Conservation (phyloP, 1,140 invertebrate species). For the Heliothis subflexa region DNA sequence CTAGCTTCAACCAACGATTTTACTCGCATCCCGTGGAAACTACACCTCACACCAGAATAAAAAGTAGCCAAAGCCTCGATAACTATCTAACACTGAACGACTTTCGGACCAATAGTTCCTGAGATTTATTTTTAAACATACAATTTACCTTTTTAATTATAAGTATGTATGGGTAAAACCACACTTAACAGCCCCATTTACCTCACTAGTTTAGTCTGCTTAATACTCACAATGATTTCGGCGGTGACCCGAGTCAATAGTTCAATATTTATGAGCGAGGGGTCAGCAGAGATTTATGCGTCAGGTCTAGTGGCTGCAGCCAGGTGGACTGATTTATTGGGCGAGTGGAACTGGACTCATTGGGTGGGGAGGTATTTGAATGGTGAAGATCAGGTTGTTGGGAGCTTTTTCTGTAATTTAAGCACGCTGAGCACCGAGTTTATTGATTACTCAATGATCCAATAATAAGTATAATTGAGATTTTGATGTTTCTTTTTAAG, state of each 20-base stretch:
- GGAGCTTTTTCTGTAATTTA: neutral
- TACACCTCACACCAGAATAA: too few species aligned
- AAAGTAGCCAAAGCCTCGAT: too few species aligned
- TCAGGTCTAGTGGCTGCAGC: constrained; percentile 73
- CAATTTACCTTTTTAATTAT: too few species aligned
- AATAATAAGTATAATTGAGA: too few species aligned
- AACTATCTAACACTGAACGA: too few species aligned
- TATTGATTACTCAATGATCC: too few species aligned
- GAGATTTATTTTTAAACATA: too few species aligned
- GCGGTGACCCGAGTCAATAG: constrained; percentile 69
- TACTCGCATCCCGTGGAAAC: too few species aligned
- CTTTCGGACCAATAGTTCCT: too few species aligned
- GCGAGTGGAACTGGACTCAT: constrained; percentile 7
- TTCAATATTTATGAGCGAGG: constrained; percentile 77
- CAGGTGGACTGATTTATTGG: constrained; percentile 76
- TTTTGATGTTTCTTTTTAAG: too few species aligned
- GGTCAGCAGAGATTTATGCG: constrained; percentile 72
- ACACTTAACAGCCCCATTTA: neutral
- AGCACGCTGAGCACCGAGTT: too few species aligned
- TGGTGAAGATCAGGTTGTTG: neutral
- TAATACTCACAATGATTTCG: constrained; percentile 23
- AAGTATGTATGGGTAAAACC: neutral
- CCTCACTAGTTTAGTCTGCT: neutral
- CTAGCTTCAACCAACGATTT: too few species aligned
- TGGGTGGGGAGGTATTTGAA: neutral